Conservation (phyloP, 1,140 invertebrate species). For the Hypothenemus hampei region DNA sequence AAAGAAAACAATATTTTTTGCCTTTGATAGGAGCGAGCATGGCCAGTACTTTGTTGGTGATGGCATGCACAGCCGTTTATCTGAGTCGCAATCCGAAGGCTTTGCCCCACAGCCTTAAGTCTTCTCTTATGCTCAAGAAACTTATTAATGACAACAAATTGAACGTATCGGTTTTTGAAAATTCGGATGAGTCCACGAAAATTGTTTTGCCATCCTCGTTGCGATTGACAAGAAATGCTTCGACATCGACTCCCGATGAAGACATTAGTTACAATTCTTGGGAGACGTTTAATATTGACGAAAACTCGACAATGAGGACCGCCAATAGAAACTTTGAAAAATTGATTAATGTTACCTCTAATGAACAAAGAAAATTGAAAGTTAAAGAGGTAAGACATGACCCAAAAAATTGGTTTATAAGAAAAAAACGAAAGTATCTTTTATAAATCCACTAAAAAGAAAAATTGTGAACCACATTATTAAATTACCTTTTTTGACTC, state of each 20-base stretch:
- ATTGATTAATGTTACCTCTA: background rate
- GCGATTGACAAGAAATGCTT: background rate
- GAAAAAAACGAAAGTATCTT: too few relatives aligned
- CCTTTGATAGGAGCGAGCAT: too few relatives aligned
- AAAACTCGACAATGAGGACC: background rate
- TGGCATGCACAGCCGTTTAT: too few relatives aligned
- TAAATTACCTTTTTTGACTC: too few relatives aligned
- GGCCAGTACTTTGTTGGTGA: too few relatives aligned
- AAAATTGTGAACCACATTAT: too few relatives aligned
- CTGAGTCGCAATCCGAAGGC: too few relatives aligned
- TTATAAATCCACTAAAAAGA: too few relatives aligned
- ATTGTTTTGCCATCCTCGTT: background rate
- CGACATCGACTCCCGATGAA: background rate
- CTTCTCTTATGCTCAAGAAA: slow-evolving; percentile 5
- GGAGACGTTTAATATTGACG: slow-evolving; percentile 2
- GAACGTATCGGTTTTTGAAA: background rate
- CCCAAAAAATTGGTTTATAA: too few relatives aligned
- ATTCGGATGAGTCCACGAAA: background rate
- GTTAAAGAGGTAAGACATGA: slow-evolving; percentile 20
- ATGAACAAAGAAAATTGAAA: slow-evolving; percentile 3
- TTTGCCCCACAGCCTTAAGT: too few relatives aligned
- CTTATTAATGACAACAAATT: background rate
- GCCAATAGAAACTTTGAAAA: background rate
- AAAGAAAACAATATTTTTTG: too few relatives aligned
- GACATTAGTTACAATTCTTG: slow-evolving; percentile 12